A percentile compares a stretch with the other conserved stretches of the same genome.
Evolutionary conservation across 2,797 vertebrate species (phyloP).

Genomic region (Hydrocynus forskahlii): DNA sequence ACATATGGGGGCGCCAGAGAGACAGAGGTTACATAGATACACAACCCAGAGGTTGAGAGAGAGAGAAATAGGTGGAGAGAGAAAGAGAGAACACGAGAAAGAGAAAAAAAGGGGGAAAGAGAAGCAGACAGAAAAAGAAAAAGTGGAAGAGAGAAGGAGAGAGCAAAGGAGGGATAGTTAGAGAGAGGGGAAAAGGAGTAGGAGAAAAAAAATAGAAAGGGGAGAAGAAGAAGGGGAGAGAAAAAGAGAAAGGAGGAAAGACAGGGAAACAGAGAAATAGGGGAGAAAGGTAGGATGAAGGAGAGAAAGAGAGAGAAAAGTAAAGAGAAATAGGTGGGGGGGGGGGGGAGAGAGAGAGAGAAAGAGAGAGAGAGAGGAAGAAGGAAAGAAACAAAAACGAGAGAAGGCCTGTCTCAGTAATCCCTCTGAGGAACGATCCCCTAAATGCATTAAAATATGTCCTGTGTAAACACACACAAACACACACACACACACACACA

Average conservation of each 20-base stretch:
- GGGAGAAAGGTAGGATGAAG: background rate
- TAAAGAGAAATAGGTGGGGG: background rate
- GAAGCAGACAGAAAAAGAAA: too few species aligned
- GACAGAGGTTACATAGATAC: too few species aligned
- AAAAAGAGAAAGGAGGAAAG: background rate
- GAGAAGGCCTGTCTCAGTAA: conserved; percentile 50
- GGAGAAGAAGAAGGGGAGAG: too few species aligned
- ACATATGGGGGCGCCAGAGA: too few species aligned
- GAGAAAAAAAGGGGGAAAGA: too few species aligned
- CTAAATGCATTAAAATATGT: conserved; percentile 73
- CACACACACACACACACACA: conserved; percentile 43
- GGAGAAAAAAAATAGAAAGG: too few species aligned
- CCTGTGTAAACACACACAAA: conserved; percentile 70
- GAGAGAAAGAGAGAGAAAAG: background rate
- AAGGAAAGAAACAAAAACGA: background rate
- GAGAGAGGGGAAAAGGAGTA: too few species aligned
- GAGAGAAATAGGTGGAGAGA: too few species aligned
- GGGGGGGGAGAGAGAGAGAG: background rate
- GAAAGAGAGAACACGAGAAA: too few species aligned
- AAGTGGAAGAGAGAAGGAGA: too few species aligned
- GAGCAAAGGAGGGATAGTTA: too few species aligned
- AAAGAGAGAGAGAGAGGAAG: background rate
- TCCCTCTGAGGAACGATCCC: conserved; percentile 63
- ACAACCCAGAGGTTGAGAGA: too few species aligned
- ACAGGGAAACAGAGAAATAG: background rate